phyloP scores from a whole-genome alignment of 1,140 invertebrate genomes.

The Asobara japonica region DNA sequence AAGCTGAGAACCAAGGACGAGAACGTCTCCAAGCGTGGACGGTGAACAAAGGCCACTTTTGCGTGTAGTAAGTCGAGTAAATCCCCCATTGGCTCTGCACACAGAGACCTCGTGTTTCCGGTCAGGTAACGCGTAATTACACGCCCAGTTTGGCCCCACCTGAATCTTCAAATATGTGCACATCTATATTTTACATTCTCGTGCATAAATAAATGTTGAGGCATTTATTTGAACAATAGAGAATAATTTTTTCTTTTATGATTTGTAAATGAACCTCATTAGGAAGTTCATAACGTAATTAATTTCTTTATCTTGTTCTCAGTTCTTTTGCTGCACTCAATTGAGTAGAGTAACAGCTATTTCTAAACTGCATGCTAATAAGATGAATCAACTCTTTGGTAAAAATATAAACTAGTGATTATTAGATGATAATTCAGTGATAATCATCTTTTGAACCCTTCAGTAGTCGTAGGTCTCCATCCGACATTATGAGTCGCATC shows the following conservation, averaged over 20 bases:
- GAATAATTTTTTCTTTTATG: background rate
- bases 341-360: background rate
- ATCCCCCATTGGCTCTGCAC: background rate
- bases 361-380: background rate
- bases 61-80: background rate
- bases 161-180: background rate
- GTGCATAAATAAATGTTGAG: background rate
- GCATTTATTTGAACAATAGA: background rate
- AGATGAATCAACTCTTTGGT: background rate
- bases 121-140: slow-evolving; percentile 58
- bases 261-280: background rate
- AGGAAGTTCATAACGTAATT: background rate
- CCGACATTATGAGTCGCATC: no score
- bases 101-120: slow-evolving; percentile 45
- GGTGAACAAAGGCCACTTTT: slow-evolving; percentile 44
- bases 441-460: no score
- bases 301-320: background rate
- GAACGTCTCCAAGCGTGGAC: slow-evolving; percentile 18
- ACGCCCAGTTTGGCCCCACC: slow-evolving; percentile 40
- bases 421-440: no score
- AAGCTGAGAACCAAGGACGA: slow-evolving; percentile 22
- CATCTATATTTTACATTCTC: background rate
- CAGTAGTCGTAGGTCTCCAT: no score
- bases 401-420: background rate
- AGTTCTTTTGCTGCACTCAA: no score